Percentiles rank a stretch among this genome's conserved stretches.
Conservation (phyloP, 2,113 vertebrate species). For the Solea solea region DNA sequence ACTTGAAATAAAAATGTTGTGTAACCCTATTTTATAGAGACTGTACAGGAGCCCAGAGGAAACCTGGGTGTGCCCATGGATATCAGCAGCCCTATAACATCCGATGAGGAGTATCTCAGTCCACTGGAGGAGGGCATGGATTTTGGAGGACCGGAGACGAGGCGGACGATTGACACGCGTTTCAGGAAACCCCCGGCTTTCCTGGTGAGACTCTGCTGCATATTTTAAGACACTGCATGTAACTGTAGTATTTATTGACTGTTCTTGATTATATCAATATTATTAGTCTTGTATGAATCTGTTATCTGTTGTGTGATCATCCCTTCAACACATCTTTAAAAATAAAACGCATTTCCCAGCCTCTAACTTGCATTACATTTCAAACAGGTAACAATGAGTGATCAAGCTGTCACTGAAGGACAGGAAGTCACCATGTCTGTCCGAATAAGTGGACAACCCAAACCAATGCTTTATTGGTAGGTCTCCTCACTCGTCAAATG, state of each 20-base stretch:
- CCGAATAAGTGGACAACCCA: constrained; percentile 90
- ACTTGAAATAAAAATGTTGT: not conserved
- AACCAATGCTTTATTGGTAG: constrained; percentile 97
- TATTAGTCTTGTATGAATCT: not conserved
- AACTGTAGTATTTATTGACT: not conserved
- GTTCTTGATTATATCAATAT: not conserved
- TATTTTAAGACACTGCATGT: not conserved
- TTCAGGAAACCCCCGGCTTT: constrained; percentile 93
- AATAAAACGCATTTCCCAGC: constrained; percentile 15
- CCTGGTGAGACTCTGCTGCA: constrained; percentile 81
- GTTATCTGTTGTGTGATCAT: constrained; percentile 14
- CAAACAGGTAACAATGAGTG: constrained; percentile 85
- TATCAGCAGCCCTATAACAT: constrained; percentile 94
- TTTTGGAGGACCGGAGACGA: constrained; percentile 74
- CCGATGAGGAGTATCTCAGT: constrained; percentile 97
- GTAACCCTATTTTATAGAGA: constrained; percentile 54
- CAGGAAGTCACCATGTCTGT: constrained; percentile 94
- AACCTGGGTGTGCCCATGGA: constrained; percentile 80
- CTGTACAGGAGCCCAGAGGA: constrained; percentile 71
- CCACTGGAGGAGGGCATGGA: constrained; percentile 94
- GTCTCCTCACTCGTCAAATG: constrained; percentile 51
- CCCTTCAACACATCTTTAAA: constrained; percentile 24
- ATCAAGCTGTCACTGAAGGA: constrained; percentile 91
- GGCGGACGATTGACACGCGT: constrained; percentile 73
- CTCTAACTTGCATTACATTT: constrained; percentile 43